A percentile compares a stretch with the other conserved stretches of the same genome.
Conservation (phyloP, 2,888 invertebrate species). For the Entomobrya proxima region DNA sequence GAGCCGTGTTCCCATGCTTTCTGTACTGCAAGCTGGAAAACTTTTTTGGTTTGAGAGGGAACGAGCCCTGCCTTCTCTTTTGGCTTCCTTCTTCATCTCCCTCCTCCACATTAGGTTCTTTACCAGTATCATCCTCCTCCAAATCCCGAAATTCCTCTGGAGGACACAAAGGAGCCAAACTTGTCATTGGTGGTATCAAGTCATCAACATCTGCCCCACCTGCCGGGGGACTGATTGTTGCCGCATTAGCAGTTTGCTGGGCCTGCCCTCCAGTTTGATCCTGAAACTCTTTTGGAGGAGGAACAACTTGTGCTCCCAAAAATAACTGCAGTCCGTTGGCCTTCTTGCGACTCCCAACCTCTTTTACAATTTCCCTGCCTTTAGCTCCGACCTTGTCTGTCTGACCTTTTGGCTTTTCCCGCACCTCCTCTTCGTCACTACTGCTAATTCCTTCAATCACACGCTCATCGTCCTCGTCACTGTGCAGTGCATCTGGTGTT, state of each 20-base stretch:
- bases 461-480: constrained; percentile 57
- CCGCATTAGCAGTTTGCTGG: background rate
- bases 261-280: constrained; percentile 46
- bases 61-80: background rate
- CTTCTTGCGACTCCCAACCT: constrained; percentile 17
- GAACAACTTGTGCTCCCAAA: constrained; percentile 47
- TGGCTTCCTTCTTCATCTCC: no score
- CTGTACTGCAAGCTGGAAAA: constrained; percentile 63
- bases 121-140: constrained; percentile 34
- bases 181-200: constrained; percentile 47
- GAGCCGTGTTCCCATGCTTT: constrained; percentile 31
- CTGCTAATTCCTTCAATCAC: constrained; percentile 59
- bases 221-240: constrained; percentile 15
- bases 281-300: constrained; percentile 71
- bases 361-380: background rate
- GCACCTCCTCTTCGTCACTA: constrained; percentile 33
- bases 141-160: constrained; percentile 70
- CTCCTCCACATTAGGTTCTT: background rate
- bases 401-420: no score
- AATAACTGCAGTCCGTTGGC: constrained; percentile 46
- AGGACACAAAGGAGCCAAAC: constrained; percentile 54
- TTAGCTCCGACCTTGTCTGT: no score
- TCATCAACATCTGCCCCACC: constrained; percentile 18
- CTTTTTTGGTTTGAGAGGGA: constrained; percentile 58
- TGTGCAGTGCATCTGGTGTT: constrained; percentile 54